Percentiles rank a stretch among this genome's conserved stretches.
Conservation (phyloP, 2,797 vertebrate genomes). For the Buceros bicornis region DNA sequence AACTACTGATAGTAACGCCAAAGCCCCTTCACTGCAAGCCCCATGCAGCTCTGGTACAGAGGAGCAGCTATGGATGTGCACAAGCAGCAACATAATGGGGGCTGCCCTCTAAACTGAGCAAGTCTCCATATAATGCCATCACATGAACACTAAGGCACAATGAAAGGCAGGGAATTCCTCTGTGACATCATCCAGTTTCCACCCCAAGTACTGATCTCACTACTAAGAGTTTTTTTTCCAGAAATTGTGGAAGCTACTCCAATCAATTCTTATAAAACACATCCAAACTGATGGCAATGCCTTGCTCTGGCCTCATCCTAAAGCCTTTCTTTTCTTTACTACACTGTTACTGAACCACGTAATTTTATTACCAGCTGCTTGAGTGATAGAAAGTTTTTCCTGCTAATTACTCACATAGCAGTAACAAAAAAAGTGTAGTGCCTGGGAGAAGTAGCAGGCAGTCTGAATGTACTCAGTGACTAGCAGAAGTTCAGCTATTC, state of each 20-base stretch:
- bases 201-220: neutral
- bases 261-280: neutral
- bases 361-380: neutral
- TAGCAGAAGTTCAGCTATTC: conserved; percentile 27
- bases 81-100: neutral
- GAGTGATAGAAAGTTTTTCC: conserved; percentile 5
- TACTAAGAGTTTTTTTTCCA: neutral
- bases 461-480: neutral
- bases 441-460: neutral
- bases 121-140: neutral
- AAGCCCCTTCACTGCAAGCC: neutral
- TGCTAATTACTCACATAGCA: conserved; percentile 19
- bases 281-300: neutral
- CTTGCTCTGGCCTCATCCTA: neutral
- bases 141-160: neutral
- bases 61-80: neutral
- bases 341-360: neutral
- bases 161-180: neutral
- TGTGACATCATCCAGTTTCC: neutral
- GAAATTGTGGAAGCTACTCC: neutral
- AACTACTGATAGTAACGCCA: neutral
- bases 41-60: neutral
- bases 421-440: neutral
- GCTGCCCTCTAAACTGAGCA: neutral
- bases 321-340: neutral